Percentiles rank a stretch among this genome's conserved stretches.
Evolutionary conservation across 2,797 vertebrate genomes (phyloP).

Genomic region (Takifugu ocellatus): DNA sequence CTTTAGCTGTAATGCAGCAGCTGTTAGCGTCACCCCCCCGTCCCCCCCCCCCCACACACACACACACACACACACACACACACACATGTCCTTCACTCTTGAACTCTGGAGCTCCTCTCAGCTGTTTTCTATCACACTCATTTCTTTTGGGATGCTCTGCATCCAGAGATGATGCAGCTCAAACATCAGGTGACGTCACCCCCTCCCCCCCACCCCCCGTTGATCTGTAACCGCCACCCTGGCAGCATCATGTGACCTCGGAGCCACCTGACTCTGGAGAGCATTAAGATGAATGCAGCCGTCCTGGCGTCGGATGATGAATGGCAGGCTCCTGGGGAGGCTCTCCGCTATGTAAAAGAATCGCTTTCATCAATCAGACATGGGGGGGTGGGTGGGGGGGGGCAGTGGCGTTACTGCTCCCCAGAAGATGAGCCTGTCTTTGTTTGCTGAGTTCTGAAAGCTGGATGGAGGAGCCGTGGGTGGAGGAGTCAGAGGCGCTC

Average conservation of each 20-base stretch:
- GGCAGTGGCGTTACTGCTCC: conserved; percentile 65
- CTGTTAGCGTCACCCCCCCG: too few species aligned
- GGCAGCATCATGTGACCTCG: conserved; percentile 27
- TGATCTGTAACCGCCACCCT: neutral
- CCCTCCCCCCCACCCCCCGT: neutral
- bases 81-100: too few species aligned
- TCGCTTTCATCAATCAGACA: conserved; percentile 74
- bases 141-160: too few species aligned
- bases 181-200: neutral
- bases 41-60: too few species aligned
- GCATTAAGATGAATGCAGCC: conserved; percentile 70
- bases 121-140: too few species aligned
- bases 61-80: too few species aligned
- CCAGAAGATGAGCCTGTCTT: conserved; percentile 45
- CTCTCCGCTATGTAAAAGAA: conserved; percentile 75
- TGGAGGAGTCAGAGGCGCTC: too few species aligned
- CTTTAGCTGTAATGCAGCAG: too few species aligned
- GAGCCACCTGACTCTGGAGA: conserved; percentile 44
- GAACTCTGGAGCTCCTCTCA: too few species aligned
- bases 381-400: conserved; percentile 22
- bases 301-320: conserved; percentile 64
- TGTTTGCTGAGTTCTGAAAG: conserved; percentile 19
- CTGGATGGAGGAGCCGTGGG: too few species aligned
- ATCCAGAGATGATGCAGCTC: too few species aligned
- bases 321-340: conserved; percentile 60